A percentile compares a stretch with the other conserved stretches of the same genome.
phyloP scores from a whole-genome alignment of 2,888 invertebrate species.

The Andrena flavipes region DNA sequence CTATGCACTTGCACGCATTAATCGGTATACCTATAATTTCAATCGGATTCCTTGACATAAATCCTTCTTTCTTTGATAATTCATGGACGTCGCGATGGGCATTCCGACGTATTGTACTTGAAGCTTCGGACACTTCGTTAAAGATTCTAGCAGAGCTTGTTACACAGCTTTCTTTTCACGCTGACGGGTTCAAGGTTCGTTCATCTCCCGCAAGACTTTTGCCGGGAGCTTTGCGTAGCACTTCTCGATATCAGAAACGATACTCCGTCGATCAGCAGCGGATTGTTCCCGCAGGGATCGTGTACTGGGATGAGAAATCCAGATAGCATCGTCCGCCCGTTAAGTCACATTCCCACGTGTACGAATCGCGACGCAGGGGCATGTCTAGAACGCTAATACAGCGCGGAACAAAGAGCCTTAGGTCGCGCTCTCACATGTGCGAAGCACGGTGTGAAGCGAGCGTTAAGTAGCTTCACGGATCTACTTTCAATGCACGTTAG shows the following conservation, averaged over 20 bases:
- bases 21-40: background rate
- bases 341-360: background rate
- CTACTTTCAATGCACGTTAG: background rate
- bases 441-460: background rate
- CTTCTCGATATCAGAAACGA: slow-evolving; percentile 13
- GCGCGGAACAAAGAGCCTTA: background rate
- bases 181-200: slow-evolving; percentile 10
- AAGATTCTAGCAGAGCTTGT: background rate
- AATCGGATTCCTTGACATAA: background rate
- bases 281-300: slow-evolving; percentile 1
- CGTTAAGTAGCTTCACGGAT: background rate
- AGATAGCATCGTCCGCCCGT: background rate
- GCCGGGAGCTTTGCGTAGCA: slow-evolving; percentile 21
- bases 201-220: slow-evolving; percentile 23
- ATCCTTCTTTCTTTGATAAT: too few species aligned
- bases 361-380: background rate
- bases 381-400: background rate
- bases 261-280: slow-evolving; percentile 24
- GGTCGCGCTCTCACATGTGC: background rate
- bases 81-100: too few species aligned
- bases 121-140: background rate
- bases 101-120: too few species aligned
- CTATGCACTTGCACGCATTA: background rate
- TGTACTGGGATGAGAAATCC: background rate
- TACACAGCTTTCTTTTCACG: background rate